Percentiles rank a stretch among this genome's conserved stretches.
phyloP scores from a whole-genome alignment of 2,113 vertebrate genomes.

The Phocoena phocoena region DNA sequence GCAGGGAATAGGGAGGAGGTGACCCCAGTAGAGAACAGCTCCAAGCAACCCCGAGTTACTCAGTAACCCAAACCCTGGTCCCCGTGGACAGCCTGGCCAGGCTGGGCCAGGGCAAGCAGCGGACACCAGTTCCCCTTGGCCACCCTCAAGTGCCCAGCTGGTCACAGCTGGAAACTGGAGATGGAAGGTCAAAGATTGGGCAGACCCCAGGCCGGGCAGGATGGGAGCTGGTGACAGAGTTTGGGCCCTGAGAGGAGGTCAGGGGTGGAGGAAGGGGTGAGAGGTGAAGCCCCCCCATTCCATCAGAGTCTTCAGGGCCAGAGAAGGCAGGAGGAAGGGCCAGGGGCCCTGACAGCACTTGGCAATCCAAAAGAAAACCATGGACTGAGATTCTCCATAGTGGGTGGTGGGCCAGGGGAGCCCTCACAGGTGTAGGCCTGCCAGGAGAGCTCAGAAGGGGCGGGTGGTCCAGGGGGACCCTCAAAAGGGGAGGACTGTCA shows the following conservation, averaged over 20 bases:
- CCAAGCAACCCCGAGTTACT: constrained; percentile 3
- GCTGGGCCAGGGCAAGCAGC: background rate
- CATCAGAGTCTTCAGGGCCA: background rate
- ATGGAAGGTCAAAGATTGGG: constrained; percentile 28
- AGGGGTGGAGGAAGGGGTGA: background rate
- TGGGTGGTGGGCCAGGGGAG: background rate
- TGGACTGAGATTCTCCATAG: background rate
- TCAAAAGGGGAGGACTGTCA: background rate
- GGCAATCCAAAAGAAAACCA: background rate
- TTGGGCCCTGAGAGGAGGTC: background rate
- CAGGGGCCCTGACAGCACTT: background rate
- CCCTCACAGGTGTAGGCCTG: background rate
- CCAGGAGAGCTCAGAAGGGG: too few relatives aligned
- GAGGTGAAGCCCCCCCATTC: background rate
- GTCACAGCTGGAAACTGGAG: constrained; percentile 8
- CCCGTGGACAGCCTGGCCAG: background rate
- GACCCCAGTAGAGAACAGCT: background rate
- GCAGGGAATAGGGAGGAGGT: background rate
- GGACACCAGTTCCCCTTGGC: background rate
- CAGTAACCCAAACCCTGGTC: constrained; percentile 33
- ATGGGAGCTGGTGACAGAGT: background rate
- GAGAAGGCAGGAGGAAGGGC: background rate
- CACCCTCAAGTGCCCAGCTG: background rate
- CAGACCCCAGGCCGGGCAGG: background rate
- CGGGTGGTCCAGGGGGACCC: too few relatives aligned